Conservation (phyloP, 1,140 invertebrate species). For the Lysiphlebus fabarum region DNA sequence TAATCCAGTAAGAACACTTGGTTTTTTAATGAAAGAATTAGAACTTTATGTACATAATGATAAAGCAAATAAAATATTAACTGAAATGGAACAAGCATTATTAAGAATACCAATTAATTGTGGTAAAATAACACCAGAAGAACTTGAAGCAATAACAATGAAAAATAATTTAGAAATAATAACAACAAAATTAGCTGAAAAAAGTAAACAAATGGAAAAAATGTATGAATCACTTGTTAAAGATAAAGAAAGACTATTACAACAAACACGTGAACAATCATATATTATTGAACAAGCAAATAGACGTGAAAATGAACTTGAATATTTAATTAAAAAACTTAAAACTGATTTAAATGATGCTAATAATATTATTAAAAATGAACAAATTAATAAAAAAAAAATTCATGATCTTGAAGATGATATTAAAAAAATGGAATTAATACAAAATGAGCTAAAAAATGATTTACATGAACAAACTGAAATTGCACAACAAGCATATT, state of each 20-base stretch:
- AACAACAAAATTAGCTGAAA: conserved; percentile 26
- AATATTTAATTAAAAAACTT: conserved; percentile 21
- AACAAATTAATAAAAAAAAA: conserved; percentile 20
- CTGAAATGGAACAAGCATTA: conserved; percentile 34
- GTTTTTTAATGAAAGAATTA: conserved; percentile 35
- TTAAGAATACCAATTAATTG: conserved; percentile 27
- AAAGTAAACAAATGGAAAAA: conserved; percentile 27
- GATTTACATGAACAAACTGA: conserved; percentile 31
- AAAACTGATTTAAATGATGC: conserved; percentile 27
- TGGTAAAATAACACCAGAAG: conserved; percentile 26
- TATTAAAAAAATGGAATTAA: conserved; percentile 23
- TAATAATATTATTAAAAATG: conserved; percentile 4
- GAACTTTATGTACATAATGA: conserved; percentile 31
- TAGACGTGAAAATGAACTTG: conserved; percentile 19
- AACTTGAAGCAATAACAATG: conserved; percentile 26
- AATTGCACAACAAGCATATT: conserved; percentile 24
- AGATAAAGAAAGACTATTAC: conserved; percentile 29
- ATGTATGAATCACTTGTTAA: conserved; percentile 19
- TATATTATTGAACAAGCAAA: conserved; percentile 23
- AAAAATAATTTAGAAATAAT: conserved; percentile 26
- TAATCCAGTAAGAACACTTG: conserved; percentile 33
- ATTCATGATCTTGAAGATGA: conserved; percentile 27
- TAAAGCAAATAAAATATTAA: conserved; percentile 32
- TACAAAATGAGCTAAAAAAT: conserved; percentile 25
- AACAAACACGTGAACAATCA: conserved; percentile 9